Base-by-base conservation (phyloP, 2,888 invertebrate genomes). In the Lepidocyrtoides sp. region DNA sequence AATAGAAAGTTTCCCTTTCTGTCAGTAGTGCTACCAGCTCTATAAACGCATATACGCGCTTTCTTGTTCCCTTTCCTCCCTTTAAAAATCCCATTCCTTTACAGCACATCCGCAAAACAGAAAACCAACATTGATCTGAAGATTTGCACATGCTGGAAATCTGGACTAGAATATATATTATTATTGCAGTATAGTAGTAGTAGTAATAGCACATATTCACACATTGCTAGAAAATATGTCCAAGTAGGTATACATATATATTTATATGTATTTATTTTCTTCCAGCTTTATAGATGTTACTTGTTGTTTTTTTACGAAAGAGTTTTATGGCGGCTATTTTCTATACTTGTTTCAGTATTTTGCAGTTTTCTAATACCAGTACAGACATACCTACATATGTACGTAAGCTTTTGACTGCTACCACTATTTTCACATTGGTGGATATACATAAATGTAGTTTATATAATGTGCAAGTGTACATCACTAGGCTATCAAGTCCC, bases 31-130 rank as follows among this genome's bases (percentile, higher is more conserved):
- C 7, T 20, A 41, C 29, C 83, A 66, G n/a, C n/a, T n/a, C n/a
- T n/a, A n/a, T n/a, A n/a, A n/a, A 66, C 29, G 44, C 17, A 36
- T 23, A 54, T 79, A 48, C 14, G 75, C 8, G 20, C 63, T 60
- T 54, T 29, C 14, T 32, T 63, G n/a, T 79, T 36, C 7, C 48
- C 79, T 48, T 60, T 17, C 12, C 69, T 51, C 51, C 32, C 60
- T 81, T 77, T 77, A 77, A 86, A 83, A 87, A 66, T 72, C 48
- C 84, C 82, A 85, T 86, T 91, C 87, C 91, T 77, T 88, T 84
- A 92, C 88, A 92, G 92, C 92, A 92, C 92, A 94, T 92, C 94
- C 94, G 93, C 94, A 93, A 94, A 93, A 94, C 93, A 94, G 93
- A 92, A 66, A 92, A 93, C 91, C 89, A 92, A 93, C 93, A 93